Conservation (phyloP, 2,888 invertebrate genomes). For the Podotricha telesiphe region DNA sequence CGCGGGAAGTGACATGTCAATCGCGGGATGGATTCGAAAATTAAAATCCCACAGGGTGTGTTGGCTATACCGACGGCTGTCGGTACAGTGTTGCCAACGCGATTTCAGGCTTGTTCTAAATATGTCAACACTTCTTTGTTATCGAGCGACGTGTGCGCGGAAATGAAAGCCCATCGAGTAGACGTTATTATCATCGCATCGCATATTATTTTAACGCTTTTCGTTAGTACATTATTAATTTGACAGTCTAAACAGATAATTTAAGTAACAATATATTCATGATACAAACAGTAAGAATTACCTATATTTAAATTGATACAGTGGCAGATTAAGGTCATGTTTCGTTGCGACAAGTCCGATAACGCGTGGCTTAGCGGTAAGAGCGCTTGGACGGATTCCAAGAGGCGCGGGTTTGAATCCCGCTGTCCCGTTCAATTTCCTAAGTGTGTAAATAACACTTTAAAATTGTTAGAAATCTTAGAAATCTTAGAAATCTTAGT, state of each 20-base stretch:
- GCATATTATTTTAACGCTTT: slow-evolving; percentile 67
- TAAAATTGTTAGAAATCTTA: too few species aligned
- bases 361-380: too few species aligned
- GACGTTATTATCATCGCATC: slow-evolving; percentile 73
- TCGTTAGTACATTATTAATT: slow-evolving; percentile 24
- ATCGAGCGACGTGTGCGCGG: slow-evolving; percentile 77
- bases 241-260: slow-evolving; percentile 18
- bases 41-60: slow-evolving; percentile 78
- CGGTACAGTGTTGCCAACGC: slow-evolving; percentile 61
- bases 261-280: background rate
- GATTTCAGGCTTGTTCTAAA: slow-evolving; percentile 84
- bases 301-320: background rate
- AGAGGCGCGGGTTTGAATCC: too few species aligned
- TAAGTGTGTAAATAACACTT: too few species aligned
- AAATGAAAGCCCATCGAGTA: slow-evolving; percentile 81
- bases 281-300: background rate
- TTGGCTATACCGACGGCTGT: slow-evolving; percentile 74
- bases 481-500: too few species aligned
- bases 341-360: too few species aligned
- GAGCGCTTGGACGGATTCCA: too few species aligned
- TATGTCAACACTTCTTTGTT: slow-evolving; percentile 83
- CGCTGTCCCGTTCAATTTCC: too few species aligned
- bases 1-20: slow-evolving; percentile 63
- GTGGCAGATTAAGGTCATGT: background rate
- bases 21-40: slow-evolving; percentile 78